A percentile compares a stretch with the other conserved stretches of the same genome.
Evolutionary conservation across 2,888 invertebrate species (phyloP).

Genomic region (Megaustenia siamemsis): DNA sequence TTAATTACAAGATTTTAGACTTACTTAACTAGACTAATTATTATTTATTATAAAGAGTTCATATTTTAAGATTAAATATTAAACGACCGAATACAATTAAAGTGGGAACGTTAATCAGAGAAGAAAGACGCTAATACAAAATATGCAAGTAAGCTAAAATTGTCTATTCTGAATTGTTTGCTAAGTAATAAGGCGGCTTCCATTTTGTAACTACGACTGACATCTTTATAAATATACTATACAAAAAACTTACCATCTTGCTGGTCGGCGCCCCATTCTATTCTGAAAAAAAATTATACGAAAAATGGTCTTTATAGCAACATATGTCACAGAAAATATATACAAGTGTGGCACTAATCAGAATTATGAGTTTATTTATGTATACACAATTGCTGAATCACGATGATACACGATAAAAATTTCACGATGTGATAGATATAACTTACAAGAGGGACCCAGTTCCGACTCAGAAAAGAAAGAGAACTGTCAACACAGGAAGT

Average conservation of each 20-base stretch:
- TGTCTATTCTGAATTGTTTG: too few species aligned
- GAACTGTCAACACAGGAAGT: slow-evolving; percentile 44
- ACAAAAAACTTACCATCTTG: slow-evolving; percentile 61
- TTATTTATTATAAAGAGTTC: too few species aligned
- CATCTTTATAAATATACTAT: too few species aligned
- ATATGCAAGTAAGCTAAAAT: too few species aligned
- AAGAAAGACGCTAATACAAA: too few species aligned
- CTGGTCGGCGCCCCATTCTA: slow-evolving; percentile 59
- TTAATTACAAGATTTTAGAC: too few species aligned
- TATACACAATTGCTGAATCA: slow-evolving; percentile 2
- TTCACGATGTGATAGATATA: background rate
- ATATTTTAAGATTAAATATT: too few species aligned
- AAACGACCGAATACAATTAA: too few species aligned
- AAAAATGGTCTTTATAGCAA: slow-evolving; percentile 4
- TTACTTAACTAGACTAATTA: too few species aligned
- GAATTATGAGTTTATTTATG: background rate
- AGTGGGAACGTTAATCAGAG: too few species aligned
- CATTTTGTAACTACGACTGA: too few species aligned
- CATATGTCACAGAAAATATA: background rate
- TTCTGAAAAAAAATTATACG: slow-evolving; percentile 50
- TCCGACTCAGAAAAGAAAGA: slow-evolving; percentile 30
- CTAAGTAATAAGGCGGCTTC: too few species aligned
- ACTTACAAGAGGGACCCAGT: slow-evolving; percentile 41
- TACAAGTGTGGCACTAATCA: background rate
- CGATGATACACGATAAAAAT: slow-evolving; percentile 42